A percentile compares a stretch with the other conserved stretches of the same genome.
These are phyloP conservation scores for Seriola quinqueradiata DNA, from an alignment of 2,113 vertebrate species.

Conservation along the genomic window DNA sequence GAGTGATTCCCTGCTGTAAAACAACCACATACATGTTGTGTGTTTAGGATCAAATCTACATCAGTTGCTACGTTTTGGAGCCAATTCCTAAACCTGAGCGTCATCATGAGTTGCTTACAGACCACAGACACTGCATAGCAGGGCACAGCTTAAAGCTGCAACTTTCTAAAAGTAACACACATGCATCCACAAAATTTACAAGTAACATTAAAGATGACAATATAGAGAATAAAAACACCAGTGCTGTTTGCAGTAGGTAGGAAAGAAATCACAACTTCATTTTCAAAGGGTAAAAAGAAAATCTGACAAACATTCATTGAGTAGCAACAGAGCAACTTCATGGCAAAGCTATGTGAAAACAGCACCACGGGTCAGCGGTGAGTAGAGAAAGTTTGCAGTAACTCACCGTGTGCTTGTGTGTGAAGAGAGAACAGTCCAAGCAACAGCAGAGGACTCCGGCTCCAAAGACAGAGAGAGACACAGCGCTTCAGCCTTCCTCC, in stretches of 20 bases:
- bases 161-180: conserved; percentile 4
- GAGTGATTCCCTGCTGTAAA: not conserved
- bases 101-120: conserved; percentile 6
- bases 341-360: conserved; percentile 20
- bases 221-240: not conserved
- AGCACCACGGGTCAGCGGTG: not conserved
- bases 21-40: not conserved
- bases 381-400: conserved; percentile 40
- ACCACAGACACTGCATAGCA: not conserved
- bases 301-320: not conserved
- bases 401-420: conserved; percentile 86
- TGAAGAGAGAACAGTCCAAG: conserved; percentile 80
- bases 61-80: not conserved
- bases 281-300: not conserved
- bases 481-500: conserved; percentile 72
- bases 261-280: not conserved
- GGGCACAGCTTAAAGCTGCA: conserved; percentile 1
- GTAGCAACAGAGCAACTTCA: conserved; percentile 11
- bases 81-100: not conserved
- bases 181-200: not conserved
- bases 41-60: not conserved
- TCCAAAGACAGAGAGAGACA: conserved; percentile 71
- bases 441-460: conserved; percentile 79
- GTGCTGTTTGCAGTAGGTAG: not conserved
- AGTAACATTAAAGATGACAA: not conserved